Conservation (phyloP, 2,113 vertebrate genomes). For the Oriolus oriolus region DNA sequence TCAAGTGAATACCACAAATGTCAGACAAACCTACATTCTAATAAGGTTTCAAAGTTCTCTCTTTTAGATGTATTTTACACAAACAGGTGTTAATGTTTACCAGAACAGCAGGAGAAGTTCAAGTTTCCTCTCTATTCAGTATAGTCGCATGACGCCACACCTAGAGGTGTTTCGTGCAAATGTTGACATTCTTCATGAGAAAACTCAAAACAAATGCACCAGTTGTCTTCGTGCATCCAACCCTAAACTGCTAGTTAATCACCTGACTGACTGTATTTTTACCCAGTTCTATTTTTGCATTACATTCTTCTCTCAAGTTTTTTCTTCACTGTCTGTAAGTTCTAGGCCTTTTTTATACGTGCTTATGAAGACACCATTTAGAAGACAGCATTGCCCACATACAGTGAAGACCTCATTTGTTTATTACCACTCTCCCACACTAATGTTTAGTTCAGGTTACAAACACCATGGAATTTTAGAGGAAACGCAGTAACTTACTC, state of each 20-base stretch:
- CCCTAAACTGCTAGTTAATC: neutral
- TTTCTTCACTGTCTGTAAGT: neutral
- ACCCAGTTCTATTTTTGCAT: neutral
- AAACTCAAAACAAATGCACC: neutral
- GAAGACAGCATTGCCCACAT: neutral
- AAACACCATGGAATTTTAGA: neutral
- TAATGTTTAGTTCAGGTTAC: neutral
- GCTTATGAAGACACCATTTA: neutral
- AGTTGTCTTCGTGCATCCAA: neutral
- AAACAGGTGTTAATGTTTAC: neutral
- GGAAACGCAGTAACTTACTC: neutral
- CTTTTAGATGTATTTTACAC: neutral
- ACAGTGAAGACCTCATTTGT: neutral
- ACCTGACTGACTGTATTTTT: neutral
- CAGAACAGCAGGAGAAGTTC: neutral
- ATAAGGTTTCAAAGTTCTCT: neutral
- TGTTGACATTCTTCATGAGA: neutral
- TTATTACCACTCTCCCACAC: neutral
- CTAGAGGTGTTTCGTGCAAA: neutral
- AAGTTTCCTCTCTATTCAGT: neutral
- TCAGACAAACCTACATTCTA: neutral
- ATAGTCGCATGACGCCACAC: neutral
- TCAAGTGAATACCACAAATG: neutral
- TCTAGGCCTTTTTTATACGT: neutral
- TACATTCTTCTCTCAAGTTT: neutral